Evolutionary conservation across 2,888 invertebrate species (phyloP), one percentile per base, ranked within the genome.

Genomic region (Hirtodrosophila trivittata): DNA sequence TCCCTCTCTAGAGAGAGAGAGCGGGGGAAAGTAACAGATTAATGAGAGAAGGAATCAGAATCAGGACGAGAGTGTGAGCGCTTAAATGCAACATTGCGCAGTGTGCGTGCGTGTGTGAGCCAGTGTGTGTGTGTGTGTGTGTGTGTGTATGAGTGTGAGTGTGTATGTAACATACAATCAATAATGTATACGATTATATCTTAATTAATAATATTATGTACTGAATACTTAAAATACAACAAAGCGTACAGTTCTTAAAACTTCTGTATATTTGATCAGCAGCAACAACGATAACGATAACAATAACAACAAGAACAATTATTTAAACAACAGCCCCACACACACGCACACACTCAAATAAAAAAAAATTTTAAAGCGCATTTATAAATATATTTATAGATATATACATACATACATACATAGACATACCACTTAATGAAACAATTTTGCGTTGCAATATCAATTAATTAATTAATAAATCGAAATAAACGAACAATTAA

Each of bases 121-220:
- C 21, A n/a, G 35, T 60, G 28, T 43, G 37, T 16, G 21, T 33
- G 16, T 16, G 28, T 39, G 14, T 37, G 18, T 12, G 39, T 28
- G 33, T 39, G 43, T 30, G 42, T n/a, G 41, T n/a, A 30, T 8
- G 58, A 6, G 39, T 33, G 41, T 56, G 54, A 39, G 58, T 55
- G 47, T 57, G 66, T 52, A 26, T 58, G 37, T 56, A 42, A 54
- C 58, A 76, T 62, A 57, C 80, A 77, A 75, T 68, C 82, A 81
- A 77, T 71, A 66, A 75, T 68, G 78, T 80, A 80, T 80, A 80
- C 78, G 78, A 80, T 71, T 81, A 80, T 63, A 51, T 68, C 62
- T 64, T 68, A 77, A 81, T 65, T 69, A 66, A 41, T 69, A 66
- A 41, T 49, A 60, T 66, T 59, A 66, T 66, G 51, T 66, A 52